Evolutionary conservation across 2,113 vertebrate genomes (phyloP).

Genomic region (Paradisaea rubra): DNA sequence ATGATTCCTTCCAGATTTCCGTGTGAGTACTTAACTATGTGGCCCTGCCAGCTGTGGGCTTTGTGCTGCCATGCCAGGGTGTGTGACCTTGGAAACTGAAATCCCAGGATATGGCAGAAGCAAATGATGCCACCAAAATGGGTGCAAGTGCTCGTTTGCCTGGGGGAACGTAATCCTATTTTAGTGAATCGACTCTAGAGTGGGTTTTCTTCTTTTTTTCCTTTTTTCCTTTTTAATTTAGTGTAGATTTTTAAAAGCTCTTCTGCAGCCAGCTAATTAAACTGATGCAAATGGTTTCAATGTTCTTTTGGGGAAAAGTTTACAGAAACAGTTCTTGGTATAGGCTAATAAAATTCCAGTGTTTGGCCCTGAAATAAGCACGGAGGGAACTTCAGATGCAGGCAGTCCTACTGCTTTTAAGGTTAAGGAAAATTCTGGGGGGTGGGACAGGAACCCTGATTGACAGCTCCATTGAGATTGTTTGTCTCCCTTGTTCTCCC

Average conservation of each 20-base stretch:
- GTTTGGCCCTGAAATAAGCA: neutral
- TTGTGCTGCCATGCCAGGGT: neutral
- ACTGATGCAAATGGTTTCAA: slow-evolving; percentile 8
- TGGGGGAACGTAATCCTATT: neutral
- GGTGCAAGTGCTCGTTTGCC: neutral
- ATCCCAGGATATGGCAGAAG: neutral
- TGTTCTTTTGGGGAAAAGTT: slow-evolving; percentile 17
- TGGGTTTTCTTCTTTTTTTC: neutral
- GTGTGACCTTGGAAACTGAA: neutral
- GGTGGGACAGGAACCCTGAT: neutral
- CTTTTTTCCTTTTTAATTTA: neutral
- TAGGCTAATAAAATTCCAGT: neutral
- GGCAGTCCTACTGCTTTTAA: neutral
- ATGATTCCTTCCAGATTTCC: slow-evolving; percentile 13
- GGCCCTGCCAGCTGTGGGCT: neutral
- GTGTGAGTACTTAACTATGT: neutral
- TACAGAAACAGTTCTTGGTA: neutral
- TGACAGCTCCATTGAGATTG: neutral
- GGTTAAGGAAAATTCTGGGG: neutral
- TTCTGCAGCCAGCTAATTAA: neutral
- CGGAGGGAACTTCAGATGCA: neutral
- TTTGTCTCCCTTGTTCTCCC: neutral
- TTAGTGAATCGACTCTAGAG: neutral
- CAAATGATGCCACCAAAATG: neutral
- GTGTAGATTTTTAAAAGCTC: neutral